Conservation (phyloP, 1,140 invertebrate species). For the Pachyrhynchus sulphureomaculatus region DNA sequence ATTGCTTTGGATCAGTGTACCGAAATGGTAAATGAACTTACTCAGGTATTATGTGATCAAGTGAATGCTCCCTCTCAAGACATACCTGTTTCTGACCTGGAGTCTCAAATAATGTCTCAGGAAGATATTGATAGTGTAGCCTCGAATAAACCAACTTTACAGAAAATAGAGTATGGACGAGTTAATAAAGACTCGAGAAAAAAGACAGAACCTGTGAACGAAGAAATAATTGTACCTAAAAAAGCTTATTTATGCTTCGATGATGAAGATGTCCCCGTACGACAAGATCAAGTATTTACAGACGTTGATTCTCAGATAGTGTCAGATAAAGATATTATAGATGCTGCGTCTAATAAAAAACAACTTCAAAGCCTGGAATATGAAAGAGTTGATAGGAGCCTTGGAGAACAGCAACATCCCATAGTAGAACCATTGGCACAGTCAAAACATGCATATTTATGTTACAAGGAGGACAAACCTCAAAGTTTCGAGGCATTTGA, state of each 20-base stretch:
- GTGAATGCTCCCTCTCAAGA: neutral
- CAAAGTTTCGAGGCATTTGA: constrained; percentile 43
- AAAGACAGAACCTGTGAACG: constrained; percentile 46
- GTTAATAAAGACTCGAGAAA: constrained; percentile 24
- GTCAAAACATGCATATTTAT: constrained; percentile 23
- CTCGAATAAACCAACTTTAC: constrained; percentile 26
- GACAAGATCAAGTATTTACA: neutral
- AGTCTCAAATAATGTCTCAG: constrained; percentile 36
- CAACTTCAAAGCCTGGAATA: constrained; percentile 19
- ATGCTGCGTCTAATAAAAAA: constrained; percentile 16
- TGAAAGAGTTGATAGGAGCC: constrained; percentile 1
- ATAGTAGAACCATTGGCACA: constrained; percentile 15
- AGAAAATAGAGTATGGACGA: constrained; percentile 36
- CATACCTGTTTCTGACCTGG: constrained; percentile 17
- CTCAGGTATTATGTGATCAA: constrained; percentile 39
- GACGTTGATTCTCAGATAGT: constrained; percentile 34
- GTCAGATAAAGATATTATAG: constrained; percentile 18
- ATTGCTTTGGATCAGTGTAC: constrained; percentile 43
- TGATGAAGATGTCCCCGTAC: neutral
- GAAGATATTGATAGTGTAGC: constrained; percentile 19
- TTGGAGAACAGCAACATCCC: constrained; percentile 6
- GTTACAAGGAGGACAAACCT: constrained; percentile 43
- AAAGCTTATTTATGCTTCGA: constrained; percentile 41
- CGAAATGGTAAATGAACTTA: constrained; percentile 45
- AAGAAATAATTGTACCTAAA: constrained; percentile 51